A percentile compares a stretch with the other conserved stretches of the same genome.
These are phyloP conservation scores for Tipula confusa DNA, from an alignment of 2,888 invertebrate genomes.

Conservation along the genomic window DNA sequence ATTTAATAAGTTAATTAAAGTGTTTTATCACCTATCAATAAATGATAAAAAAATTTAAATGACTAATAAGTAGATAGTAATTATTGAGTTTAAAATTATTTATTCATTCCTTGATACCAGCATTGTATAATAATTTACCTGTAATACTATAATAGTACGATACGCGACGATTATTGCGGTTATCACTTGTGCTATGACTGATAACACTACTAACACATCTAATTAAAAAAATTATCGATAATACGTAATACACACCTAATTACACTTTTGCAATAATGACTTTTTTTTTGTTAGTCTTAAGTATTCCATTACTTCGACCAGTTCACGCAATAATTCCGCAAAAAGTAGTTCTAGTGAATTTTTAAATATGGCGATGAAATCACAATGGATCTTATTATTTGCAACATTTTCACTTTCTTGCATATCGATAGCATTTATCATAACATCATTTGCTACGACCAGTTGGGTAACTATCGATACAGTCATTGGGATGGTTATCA, in stretches of 20 bases:
- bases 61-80: not conserved
- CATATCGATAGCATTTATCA: conserved; percentile 37
- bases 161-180: not conserved
- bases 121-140: not conserved
- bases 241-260: not conserved
- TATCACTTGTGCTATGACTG: not conserved
- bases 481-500: not conserved
- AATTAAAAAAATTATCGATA: not conserved
- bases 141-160: not conserved
- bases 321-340: not conserved
- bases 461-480: conserved; percentile 39
- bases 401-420: conserved; percentile 37
- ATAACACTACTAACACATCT: not conserved
- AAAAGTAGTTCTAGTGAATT: not conserved
- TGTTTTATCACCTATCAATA: not conserved
- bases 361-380: conserved; percentile 36
- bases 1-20: not conserved
- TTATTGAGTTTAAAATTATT: not conserved
- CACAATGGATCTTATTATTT: conserved; percentile 38
- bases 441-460: conserved; percentile 38
- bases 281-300: not conserved
- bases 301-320: not conserved
- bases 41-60: not conserved
- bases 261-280: not conserved
- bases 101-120: not conserved